These are phyloP conservation scores for Charadrius vociferus DNA, from an alignment of 2,113 vertebrate species.

Conservation along the genomic window DNA sequence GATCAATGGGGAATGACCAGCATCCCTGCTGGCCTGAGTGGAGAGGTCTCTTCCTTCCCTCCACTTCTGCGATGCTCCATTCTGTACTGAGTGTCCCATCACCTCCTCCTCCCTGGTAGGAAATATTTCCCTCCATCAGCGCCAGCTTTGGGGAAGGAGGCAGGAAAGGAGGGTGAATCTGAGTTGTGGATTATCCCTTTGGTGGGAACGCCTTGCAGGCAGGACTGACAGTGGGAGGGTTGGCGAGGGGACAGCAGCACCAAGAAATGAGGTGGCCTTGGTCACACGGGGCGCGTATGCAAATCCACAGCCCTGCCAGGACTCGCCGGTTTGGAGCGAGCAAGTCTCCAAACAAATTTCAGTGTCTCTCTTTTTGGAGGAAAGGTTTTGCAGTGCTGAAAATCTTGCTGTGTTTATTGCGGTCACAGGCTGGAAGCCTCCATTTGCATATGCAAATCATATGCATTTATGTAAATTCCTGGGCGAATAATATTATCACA, in stretches of 20 bases:
- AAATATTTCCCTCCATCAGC: background rate
- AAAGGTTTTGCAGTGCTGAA: background rate
- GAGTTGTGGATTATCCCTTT: background rate
- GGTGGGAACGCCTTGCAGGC: background rate
- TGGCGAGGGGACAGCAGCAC: background rate
- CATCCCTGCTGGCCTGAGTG: background rate
- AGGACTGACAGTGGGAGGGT: background rate
- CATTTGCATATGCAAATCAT: constrained; percentile 40
- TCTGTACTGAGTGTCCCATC: background rate
- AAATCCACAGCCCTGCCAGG: background rate
- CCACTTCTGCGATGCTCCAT: fast-evolving
- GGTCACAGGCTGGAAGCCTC: background rate
- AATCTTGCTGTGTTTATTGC: background rate
- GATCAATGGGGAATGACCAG: background rate
- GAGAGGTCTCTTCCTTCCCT: background rate
- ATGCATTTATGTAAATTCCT: constrained; percentile 5
- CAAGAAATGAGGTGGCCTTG: background rate
- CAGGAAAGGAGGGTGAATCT: fast-evolving
- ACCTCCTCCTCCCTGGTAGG: background rate
- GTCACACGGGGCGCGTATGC: fast-evolving
- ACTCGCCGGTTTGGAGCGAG: fast-evolving
- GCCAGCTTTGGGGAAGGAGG: background rate
- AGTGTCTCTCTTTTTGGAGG: background rate
- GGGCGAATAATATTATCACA: background rate
- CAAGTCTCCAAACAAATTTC: background rate